These are phyloP conservation scores for Argyrosomus japonicus DNA, from an alignment of 2,113 vertebrate species.

Conservation along the genomic window DNA sequence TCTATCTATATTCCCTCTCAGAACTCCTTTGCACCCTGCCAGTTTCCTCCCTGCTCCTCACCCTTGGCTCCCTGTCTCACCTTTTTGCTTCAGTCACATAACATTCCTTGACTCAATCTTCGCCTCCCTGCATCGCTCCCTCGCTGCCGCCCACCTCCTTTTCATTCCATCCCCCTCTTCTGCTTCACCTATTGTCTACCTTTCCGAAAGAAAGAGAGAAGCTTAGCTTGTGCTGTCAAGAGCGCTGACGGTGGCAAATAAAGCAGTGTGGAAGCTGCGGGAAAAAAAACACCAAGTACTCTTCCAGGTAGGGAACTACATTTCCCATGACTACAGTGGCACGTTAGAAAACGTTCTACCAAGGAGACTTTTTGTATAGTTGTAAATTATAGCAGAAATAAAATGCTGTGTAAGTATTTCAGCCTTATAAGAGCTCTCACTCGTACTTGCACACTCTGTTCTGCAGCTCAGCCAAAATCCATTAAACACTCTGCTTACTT, in stretches of 20 bases:
- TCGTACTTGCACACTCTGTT: slow-evolving; percentile 34
- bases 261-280: background rate
- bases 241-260: slow-evolving; percentile 24
- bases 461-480: slow-evolving; percentile 56
- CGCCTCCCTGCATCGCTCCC: background rate
- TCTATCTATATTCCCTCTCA: slow-evolving; percentile 45
- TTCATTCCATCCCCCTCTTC: background rate
- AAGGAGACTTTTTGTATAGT: background rate
- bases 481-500: slow-evolving; percentile 68
- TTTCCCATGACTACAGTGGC: slow-evolving; percentile 28
- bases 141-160: background rate
- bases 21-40: slow-evolving; percentile 35
- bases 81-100: slow-evolving; percentile 18
- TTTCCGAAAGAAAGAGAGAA: slow-evolving; percentile 15
- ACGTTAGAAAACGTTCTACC: background rate
- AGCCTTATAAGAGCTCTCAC: slow-evolving; percentile 23
- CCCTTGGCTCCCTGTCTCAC: slow-evolving; percentile 18
- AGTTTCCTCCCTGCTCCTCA: slow-evolving; percentile 22
- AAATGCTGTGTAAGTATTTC: slow-evolving; percentile 20
- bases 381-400: slow-evolving; percentile 21
- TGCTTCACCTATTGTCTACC: slow-evolving; percentile 5
- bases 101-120: slow-evolving; percentile 6
- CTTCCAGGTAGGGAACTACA: slow-evolving; percentile 24
- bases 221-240: slow-evolving; percentile 22
- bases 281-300: background rate